Conservation (phyloP, 2,113 vertebrate genomes). For the Lates calcarifer region DNA sequence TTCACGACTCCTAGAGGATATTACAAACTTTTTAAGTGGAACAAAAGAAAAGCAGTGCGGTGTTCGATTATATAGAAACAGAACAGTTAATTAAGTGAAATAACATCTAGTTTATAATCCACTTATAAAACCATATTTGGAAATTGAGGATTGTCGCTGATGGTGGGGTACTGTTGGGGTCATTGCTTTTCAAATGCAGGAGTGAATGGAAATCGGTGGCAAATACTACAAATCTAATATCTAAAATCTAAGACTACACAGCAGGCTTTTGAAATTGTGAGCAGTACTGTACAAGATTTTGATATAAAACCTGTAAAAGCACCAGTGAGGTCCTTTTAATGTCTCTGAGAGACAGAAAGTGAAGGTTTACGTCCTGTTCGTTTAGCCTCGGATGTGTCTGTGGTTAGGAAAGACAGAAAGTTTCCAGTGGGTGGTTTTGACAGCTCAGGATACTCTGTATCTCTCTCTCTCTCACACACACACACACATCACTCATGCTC, state of each 20-base stretch:
- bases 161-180: too few relatives aligned
- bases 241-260: not conserved
- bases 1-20: too few relatives aligned
- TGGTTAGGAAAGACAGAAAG: conserved; percentile 47
- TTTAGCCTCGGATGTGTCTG: conserved; percentile 36
- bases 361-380: conserved; percentile 21
- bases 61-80: too few relatives aligned
- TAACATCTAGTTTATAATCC: too few relatives aligned
- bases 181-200: not conserved
- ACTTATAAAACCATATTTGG: too few relatives aligned
- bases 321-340: not conserved
- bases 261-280: not conserved
- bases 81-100: too few relatives aligned
- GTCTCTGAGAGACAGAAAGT: conserved; percentile 14
- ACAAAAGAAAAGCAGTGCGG: not conserved
- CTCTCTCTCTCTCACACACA: not conserved
- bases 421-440: conserved; percentile 66
- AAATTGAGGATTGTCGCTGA: too few relatives aligned
- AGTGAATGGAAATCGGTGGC: conserved; percentile 2
- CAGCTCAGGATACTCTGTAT: conserved; percentile 7
- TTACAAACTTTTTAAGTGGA: not conserved
- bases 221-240: too few relatives aligned
- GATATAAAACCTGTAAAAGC: not conserved
- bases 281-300: not conserved
- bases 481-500: not conserved